Evolutionary conservation across 2,113 vertebrate genomes (phyloP).

Genomic region (Sprattus sprattus): DNA sequence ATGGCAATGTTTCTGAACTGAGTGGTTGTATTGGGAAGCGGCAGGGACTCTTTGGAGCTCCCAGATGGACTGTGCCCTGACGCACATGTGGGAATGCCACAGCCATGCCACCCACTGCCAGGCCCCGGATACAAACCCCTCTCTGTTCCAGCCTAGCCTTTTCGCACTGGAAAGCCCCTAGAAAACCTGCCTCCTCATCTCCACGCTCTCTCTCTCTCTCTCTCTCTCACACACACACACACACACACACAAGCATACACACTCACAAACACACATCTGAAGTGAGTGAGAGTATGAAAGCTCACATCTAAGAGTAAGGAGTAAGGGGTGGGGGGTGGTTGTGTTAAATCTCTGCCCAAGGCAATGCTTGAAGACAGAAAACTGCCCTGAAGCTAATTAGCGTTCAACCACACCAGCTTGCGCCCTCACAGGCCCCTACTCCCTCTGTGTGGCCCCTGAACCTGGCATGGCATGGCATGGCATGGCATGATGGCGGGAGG

Average conservation of each 20-base stretch:
- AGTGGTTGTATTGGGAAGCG: background rate
- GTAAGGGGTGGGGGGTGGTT: background rate
- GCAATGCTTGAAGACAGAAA: conserved; percentile 30
- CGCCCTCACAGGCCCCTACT: background rate
- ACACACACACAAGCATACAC: conserved; percentile 25
- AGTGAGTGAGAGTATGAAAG: conserved; percentile 4
- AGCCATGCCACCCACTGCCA: conserved; percentile 69
- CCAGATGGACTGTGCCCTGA: conserved; percentile 57
- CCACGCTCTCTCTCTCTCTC: conserved; percentile 41
- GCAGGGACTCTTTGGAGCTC: background rate
- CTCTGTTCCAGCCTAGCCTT: conserved; percentile 59
- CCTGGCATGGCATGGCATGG: conserved; percentile 54
- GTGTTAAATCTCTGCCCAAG: conserved; percentile 24
- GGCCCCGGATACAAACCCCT: conserved; percentile 59
- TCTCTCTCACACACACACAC: conserved; percentile 47
- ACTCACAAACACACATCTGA: conserved; percentile 37
- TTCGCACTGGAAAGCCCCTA: conserved; percentile 70
- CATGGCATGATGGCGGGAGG: conserved; percentile 53
- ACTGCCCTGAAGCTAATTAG: conserved; percentile 61
- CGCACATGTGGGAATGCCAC: conserved; percentile 60
- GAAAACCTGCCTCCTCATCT: conserved; percentile 63
- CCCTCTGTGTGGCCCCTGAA: conserved; percentile 45
- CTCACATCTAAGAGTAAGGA: conserved; percentile 47
- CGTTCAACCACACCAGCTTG: conserved; percentile 21
- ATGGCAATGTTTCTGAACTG: background rate